phyloP scores from a whole-genome alignment of 2,797 vertebrate species.

The Bovichtus variegatus region DNA sequence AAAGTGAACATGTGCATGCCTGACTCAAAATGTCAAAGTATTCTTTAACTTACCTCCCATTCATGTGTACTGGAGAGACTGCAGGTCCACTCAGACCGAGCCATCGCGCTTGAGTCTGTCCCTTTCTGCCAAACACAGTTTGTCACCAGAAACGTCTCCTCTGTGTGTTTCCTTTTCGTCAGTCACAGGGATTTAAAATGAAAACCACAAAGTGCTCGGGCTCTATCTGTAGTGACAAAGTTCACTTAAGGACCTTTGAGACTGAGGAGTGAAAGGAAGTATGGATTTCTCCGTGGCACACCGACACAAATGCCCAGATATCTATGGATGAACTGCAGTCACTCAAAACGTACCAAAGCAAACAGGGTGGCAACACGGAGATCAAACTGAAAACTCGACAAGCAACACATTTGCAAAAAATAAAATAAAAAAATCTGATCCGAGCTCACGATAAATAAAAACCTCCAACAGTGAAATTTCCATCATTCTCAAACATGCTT shows the following conservation, averaged over 20 bases:
- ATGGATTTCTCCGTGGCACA: background rate
- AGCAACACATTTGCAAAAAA: background rate
- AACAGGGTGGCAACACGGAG: background rate
- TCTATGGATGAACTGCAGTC: background rate
- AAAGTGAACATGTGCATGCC: background rate
- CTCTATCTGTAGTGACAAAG: conserved; percentile 61
- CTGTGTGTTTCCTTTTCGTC: conserved; percentile 8
- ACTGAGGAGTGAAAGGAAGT: conserved; percentile 15
- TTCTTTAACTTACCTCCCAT: conserved; percentile 64
- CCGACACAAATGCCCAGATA: background rate
- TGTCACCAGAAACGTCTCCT: background rate
- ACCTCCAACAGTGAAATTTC: conserved; percentile 13
- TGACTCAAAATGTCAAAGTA: background rate
- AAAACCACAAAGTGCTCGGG: conserved; percentile 17
- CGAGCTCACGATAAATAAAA: too few species aligned
- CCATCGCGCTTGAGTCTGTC: conserved; percentile 11
- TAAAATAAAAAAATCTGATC: too few species aligned
- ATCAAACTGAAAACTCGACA: conserved; percentile 22
- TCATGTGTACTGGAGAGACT: conserved; percentile 1
- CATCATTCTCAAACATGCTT: conserved; percentile 28
- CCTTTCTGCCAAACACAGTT: background rate
- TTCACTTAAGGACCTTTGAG: conserved; percentile 73
- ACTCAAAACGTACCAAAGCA: background rate
- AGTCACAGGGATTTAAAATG: background rate
- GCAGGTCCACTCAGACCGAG: conserved; percentile 14